Conservation (phyloP, 2,797 vertebrate genomes). For the Pseudomugil tenellus region DNA sequence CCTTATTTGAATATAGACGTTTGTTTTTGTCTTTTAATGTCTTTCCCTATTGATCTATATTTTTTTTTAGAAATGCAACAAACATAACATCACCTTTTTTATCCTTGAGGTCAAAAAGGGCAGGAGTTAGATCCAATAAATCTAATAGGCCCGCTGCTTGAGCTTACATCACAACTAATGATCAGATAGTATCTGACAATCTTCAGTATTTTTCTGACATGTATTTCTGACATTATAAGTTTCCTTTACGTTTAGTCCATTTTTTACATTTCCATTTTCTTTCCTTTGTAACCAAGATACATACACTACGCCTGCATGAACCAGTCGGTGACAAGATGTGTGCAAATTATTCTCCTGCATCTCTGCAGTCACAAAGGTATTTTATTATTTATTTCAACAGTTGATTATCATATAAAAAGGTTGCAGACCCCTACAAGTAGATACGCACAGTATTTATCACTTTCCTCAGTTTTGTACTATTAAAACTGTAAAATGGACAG, state of each 20-base stretch:
- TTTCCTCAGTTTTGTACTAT: conserved; percentile 10
- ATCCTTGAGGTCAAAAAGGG: background rate
- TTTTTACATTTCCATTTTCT: background rate
- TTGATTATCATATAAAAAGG: conserved; percentile 4
- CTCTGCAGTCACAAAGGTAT: background rate
- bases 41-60: background rate
- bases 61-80: background rate
- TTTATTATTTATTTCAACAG: background rate
- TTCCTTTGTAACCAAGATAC: background rate
- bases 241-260: background rate
- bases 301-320: background rate
- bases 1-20: background rate
- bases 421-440: conserved; percentile 23
- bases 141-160: background rate
- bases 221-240: no score
- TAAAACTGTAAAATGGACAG: conserved; percentile 8
- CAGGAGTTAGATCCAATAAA: background rate
- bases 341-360: background rate
- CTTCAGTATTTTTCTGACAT: background rate
- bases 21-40: background rate
- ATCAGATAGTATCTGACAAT: background rate
- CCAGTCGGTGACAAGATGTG: background rate
- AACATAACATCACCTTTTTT: background rate
- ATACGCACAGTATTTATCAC: background rate
- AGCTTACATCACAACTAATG: background rate